Evolutionary conservation across 1,140 invertebrate genomes (phyloP), one percentile per base, ranked within the genome.

Genomic region (Leptinotarsa defecta): DNA sequence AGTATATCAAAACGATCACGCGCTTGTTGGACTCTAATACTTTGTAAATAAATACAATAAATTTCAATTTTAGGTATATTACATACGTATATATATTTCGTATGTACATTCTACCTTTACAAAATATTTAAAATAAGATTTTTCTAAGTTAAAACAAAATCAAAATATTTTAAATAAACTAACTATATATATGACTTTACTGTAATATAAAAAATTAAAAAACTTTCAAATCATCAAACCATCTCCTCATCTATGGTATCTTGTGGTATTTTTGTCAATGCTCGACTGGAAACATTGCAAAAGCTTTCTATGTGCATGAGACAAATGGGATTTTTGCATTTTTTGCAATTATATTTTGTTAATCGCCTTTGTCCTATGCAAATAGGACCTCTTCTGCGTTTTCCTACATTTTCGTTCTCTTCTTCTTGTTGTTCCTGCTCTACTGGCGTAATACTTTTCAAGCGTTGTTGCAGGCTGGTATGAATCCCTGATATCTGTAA

Each of bases 311-410:
- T 57, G 15, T 57, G 49, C 49, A 57, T 57, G 49, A 57, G 49
- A 57, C 49, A 57, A 57, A 57, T 57, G 49, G 49, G 49, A 15
- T 57, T 57, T 13, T 57, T 3, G 49, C 49, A 57, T 57, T 57
- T 52, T 57, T 57, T 57, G 49, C 49, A 57, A 57, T 57, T 57
- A 17, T 57, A 57, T 57, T 57, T 57, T 57, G 49, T 57, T 4
- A 57, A 57, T 57, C 15, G 49, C 4, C 49, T 57, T 57, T n/a
- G 15, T 57, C 49, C 49, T 57, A 57, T 57, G 49, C 49, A 57
- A 13, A n/a, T 57, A 57, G 17, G 49, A 57, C 15, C 17, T 57
- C 49, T 17, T 57, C 17, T 57, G 49, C 49, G 15, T 57, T 57
- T 57, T 57, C 8, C 49, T n/a, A 17, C 15, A 57, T 17, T 4